Conservation (phyloP, 2,888 invertebrate genomes). For the Balanococcus diminutus region DNA sequence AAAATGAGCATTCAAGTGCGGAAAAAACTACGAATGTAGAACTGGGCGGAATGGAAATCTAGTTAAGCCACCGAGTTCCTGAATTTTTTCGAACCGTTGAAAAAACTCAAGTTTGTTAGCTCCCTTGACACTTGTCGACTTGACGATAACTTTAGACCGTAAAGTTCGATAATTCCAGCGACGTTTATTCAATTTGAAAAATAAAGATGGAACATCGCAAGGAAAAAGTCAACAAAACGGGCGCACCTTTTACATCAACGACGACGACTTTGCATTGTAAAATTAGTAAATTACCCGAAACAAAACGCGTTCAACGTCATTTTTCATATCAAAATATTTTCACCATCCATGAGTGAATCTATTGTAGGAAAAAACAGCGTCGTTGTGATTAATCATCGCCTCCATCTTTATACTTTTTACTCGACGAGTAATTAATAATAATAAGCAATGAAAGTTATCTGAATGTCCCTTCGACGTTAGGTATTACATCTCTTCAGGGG, state of each 20-base stretch:
- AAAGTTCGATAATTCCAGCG: neutral
- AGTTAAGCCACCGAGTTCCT: too few species aligned
- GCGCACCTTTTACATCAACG: too few species aligned
- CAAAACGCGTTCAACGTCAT: neutral
- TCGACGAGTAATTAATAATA: neutral
- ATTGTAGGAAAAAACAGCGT: neutral
- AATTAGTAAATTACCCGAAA: constrained; percentile 16
- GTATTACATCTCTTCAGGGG: neutral
- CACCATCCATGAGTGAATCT: neutral
- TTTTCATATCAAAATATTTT: neutral
- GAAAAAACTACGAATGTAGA: too few species aligned
- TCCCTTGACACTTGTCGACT: too few species aligned
- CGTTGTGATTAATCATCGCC: constrained; percentile 3
- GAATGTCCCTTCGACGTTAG: constrained; percentile 7
- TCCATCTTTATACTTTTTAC: neutral
- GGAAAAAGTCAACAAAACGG: neutral
- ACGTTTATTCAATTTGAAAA: neutral
- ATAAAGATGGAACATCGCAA: neutral
- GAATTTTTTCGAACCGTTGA: too few species aligned
- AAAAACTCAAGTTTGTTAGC: too few species aligned
- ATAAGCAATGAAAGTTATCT: constrained; percentile 6
- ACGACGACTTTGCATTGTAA: neutral
- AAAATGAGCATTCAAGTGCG: too few species aligned
- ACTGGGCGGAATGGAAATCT: too few species aligned
- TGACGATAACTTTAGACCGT: neutral